A percentile compares a stretch with the other conserved stretches of the same genome.
These are phyloP conservation scores for Indicator indicator DNA, from an alignment of 2,113 vertebrate genomes.

Conservation along the genomic window DNA sequence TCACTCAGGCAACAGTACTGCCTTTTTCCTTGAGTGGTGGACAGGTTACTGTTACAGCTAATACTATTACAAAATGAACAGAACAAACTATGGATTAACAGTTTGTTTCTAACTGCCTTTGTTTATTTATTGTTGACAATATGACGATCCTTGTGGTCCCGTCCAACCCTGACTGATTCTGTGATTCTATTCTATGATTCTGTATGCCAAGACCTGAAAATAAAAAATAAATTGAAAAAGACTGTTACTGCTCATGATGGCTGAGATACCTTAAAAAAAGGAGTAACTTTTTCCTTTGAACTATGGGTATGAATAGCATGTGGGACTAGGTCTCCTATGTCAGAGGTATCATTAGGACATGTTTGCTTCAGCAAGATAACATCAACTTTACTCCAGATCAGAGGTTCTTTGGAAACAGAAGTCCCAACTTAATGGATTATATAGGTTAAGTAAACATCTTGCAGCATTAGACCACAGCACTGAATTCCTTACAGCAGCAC, in stretches of 20 bases:
- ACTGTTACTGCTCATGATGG: background rate
- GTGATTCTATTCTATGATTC: no score
- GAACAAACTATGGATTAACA: background rate
- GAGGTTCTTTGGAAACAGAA: background rate
- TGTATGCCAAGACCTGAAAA: background rate
- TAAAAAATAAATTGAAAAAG: background rate
- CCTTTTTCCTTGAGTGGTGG: background rate
- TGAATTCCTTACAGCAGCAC: background rate
- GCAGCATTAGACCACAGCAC: background rate
- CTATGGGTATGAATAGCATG: background rate
- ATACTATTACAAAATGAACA: background rate
- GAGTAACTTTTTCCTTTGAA: background rate
- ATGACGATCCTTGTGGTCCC: background rate
- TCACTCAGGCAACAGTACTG: conserved; percentile 12
- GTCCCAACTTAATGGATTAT: background rate
- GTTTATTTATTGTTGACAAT: conserved; percentile 12
- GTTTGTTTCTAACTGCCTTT: conserved; percentile 11
- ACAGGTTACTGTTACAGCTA: conserved; percentile 30
- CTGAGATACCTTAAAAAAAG: background rate
- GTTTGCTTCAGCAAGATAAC: background rate
- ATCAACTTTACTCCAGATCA: background rate
- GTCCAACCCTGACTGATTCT: no score
- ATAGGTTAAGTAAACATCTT: background rate
- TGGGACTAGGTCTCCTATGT: background rate
- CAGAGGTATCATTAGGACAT: background rate